phyloP scores from a whole-genome alignment of 2,888 invertebrate species.

The Noctua comes region DNA sequence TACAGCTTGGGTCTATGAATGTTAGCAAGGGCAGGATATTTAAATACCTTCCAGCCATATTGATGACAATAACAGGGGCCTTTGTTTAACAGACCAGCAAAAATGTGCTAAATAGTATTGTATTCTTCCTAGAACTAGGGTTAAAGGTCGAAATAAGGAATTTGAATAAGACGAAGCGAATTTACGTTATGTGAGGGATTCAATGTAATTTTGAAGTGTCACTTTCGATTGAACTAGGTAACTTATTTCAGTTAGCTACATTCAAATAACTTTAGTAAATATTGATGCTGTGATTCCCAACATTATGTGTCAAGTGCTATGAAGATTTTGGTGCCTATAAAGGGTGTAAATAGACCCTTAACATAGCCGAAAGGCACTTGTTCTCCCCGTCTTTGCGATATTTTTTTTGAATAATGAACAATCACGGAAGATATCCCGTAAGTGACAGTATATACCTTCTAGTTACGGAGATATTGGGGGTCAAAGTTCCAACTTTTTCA shows the following conservation, averaged over 20 bases:
- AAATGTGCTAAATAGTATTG: slow-evolving; percentile 19
- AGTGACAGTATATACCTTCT: too few species aligned
- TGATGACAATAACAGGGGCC: slow-evolving; percentile 28
- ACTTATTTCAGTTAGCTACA: slow-evolving; percentile 21
- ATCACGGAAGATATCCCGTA: too few species aligned
- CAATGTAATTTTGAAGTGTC: slow-evolving; percentile 22
- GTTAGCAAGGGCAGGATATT: slow-evolving; percentile 31
- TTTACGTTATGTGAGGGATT: background rate
- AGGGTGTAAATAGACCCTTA: too few species aligned
- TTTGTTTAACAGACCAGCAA: slow-evolving; percentile 26
- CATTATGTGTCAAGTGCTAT: background rate
- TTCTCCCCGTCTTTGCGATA: too few species aligned
- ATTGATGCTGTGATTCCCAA: background rate
- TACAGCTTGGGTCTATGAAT: slow-evolving; percentile 36
- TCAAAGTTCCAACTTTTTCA: too few species aligned
- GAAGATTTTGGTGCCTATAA: too few species aligned
- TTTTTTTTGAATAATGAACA: too few species aligned
- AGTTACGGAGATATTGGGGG: too few species aligned
- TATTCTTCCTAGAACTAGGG: slow-evolving; percentile 11
- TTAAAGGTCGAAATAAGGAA: slow-evolving; percentile 25
- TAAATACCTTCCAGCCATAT: slow-evolving; percentile 46
- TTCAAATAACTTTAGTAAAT: slow-evolving; percentile 7
- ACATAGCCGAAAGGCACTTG: too few species aligned
- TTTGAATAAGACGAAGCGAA: slow-evolving; percentile 27
- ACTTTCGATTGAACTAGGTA: background rate